Percentiles rank a stretch among this genome's conserved stretches.
Conservation (phyloP, 2,888 invertebrate species). For the Andrena fulva region DNA sequence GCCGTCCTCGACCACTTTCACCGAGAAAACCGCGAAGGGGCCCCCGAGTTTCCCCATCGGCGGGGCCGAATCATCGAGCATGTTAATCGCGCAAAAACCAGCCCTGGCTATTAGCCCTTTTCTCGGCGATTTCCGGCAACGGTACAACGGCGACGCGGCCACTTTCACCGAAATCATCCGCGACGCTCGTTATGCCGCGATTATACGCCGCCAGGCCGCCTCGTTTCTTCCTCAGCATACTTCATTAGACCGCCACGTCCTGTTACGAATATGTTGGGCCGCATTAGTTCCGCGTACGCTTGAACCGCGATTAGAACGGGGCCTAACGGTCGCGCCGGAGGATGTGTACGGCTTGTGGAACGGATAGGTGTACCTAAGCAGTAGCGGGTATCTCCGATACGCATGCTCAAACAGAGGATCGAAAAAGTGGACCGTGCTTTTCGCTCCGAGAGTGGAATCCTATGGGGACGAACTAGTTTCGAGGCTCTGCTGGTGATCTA, state of each 20-base stretch:
- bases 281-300: slow-evolving; percentile 60
- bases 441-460: neutral
- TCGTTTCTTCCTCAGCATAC: slow-evolving; percentile 33
- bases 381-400: neutral
- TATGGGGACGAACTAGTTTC: too few species aligned
- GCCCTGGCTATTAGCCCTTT: slow-evolving; percentile 44
- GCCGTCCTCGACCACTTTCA: slow-evolving; percentile 37
- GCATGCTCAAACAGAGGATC: too few species aligned
- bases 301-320: slow-evolving; percentile 51
- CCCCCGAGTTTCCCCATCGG: slow-evolving; percentile 8
- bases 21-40: slow-evolving; percentile 39
- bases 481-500: too few species aligned
- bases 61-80: neutral
- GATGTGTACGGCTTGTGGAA: slow-evolving; percentile 1
- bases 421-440: too few species aligned
- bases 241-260: slow-evolving; percentile 49
- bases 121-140: slow-evolving; percentile 40
- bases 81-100: slow-evolving; percentile 16
- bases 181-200: slow-evolving; percentile 30
- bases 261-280: slow-evolving; percentile 30
- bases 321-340: slow-evolving; percentile 55
- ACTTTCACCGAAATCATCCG: slow-evolving; percentile 60
- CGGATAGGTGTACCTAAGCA: slow-evolving; percentile 11
- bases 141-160: slow-evolving; percentile 23
- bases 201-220: slow-evolving; percentile 26